Conservation (phyloP, 1,140 invertebrate species). For the Pogonomyrmex barbatus region DNA sequence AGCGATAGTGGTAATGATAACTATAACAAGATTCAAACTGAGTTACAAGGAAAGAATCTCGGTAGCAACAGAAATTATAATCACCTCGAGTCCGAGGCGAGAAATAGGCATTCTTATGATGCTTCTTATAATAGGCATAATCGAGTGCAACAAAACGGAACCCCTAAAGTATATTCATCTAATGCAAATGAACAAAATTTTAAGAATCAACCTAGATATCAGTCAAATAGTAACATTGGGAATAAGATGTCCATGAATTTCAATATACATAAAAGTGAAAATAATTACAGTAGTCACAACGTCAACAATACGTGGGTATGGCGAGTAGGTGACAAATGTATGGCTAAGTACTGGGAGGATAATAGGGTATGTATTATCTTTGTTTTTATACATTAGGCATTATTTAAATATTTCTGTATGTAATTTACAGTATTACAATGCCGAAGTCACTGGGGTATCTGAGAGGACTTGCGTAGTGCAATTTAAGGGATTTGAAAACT, state of each 20-base stretch:
- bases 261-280: constrained; percentile 75
- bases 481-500: constrained; percentile 95
- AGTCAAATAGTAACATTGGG: constrained; percentile 70
- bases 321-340: constrained; percentile 92
- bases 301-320: constrained; percentile 87
- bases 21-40: constrained; percentile 68
- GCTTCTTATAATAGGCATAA: constrained; percentile 76
- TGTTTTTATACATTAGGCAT: constrained; percentile 1
- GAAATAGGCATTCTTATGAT: constrained; percentile 74
- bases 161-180: constrained; percentile 68
- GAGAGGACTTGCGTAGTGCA: constrained; percentile 93
- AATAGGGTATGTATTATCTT: constrained; percentile 89
- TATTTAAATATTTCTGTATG: constrained; percentile 35
- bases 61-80: constrained; percentile 69
- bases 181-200: constrained; percentile 79
- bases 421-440: constrained; percentile 93
- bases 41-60: constrained; percentile 69
- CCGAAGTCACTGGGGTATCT: constrained; percentile 92
- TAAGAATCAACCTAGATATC: constrained; percentile 77
- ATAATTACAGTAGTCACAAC: constrained; percentile 74
- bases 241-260: constrained; percentile 62
- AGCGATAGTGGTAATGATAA: constrained; percentile 63
- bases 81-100: constrained; percentile 68
- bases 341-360: constrained; percentile 97
- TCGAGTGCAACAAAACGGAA: constrained; percentile 73